Base-by-base conservation (phyloP, 2,113 vertebrate species). In the Leptodactylus fuscus region DNA sequence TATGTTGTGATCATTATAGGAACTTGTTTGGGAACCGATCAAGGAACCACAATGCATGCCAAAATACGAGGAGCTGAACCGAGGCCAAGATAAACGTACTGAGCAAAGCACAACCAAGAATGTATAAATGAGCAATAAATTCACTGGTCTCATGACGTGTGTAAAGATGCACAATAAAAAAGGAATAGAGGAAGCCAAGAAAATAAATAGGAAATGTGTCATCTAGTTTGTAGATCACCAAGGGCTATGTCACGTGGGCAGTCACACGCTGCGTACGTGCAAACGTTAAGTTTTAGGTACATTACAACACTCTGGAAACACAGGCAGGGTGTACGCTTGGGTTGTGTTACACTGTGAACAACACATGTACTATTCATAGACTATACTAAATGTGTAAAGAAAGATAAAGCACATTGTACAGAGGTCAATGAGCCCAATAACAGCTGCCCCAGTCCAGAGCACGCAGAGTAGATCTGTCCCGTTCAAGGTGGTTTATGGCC, bases 101-200 rank as follows among this genome's bases (percentile, higher is more conserved):
- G 41, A 75, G 71, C 22, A 49, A 75, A 75, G n/a, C 71, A 44
- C 70, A 74, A 27, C 12, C 20, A 49, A 29, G 41, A 75, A 48
- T 75, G n/a, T 75, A 48, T 75, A 75, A 75, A 75, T 75, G 71
- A 75, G 24, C 71, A 49, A 75, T 75, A 49, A 48, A 75, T 75
- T 75, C 71, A 48, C 71, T 75, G 44, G n/a, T 48, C 71, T 48
- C 44, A 48, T 75, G 71, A 75, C 71, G 15, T 75, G 71, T 75
- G 71, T 75, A 75, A 75, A 27, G 71, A 75, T 13, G 71, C n/a
- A 48, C 71, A 75, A 27, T 75, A 75, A 75, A 46, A 46, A 48
- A 27, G 13, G 71, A 75, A 75, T 73, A 46, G 41, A 48, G 44
- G 71, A 48, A 49, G 71, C 38, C 70, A 73, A 24, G 44, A 75